Base-by-base conservation (phyloP, 2,113 vertebrate species). In the Strigops habroptila region DNA sequence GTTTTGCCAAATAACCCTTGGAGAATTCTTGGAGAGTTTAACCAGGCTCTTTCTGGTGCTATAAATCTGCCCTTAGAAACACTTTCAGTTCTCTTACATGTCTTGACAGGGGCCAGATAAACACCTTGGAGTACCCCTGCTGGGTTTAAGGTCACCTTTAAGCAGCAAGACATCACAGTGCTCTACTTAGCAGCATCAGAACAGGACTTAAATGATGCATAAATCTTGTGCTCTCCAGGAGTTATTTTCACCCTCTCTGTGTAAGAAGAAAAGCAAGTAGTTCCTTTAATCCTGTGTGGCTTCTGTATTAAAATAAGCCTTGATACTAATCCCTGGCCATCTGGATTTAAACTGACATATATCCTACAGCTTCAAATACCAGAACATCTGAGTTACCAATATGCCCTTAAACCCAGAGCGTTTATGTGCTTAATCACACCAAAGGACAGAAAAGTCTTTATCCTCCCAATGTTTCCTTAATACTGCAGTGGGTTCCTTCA, bases 291-390 rank as follows among this genome's bases (percentile, higher is more conserved):
- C 44, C 52, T 44, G 14, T 71, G 55, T 76, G 73, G 73, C 31
- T 93, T 94, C 90, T 83, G 33, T 82, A 91, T 90, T 88, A 93
- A 95, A 97, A 84, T 93, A 90, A 93, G 33, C 88, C 62, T 64
- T 86, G 69, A 74, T 96, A 93, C 39, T 94, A 94, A 96, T 68
- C 88, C 88, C 52, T 84, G 68, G 65, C 55, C 83, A 71, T 92
- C 43, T 91, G 88, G 73, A 90, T 92, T 93, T 86, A 67, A 90
- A 94, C 68, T 86, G 91, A 88, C 71, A 90, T 78, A 81, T 63
- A 92, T 93, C 33, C 55, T 67, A 64, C 79, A 83, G 71, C 55
- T 93, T 77, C 80, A 90, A 86, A 95, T 86, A 83, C 43, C 27
- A 86, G 82, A 88, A 83, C 21, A 86, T 95, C 27, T 60, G 59